phyloP scores from a whole-genome alignment of 1,140 invertebrate genomes.

The Drosophila nigrodunni region DNA sequence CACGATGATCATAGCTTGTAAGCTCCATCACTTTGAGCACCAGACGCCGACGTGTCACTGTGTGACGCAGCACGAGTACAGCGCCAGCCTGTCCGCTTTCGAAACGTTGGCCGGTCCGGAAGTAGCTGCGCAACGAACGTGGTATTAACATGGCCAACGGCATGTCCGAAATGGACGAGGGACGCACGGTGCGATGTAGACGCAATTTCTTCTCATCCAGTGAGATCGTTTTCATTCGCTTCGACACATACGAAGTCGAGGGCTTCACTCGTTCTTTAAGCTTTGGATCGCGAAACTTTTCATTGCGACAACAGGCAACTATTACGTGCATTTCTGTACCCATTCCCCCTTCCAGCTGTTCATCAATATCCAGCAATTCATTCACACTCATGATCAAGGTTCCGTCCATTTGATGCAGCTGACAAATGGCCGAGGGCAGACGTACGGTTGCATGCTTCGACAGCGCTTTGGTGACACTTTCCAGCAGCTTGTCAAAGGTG shows the following conservation, averaged over 20 bases:
- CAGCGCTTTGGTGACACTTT: background rate
- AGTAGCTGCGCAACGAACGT: background rate
- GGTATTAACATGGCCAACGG: constrained; percentile 2
- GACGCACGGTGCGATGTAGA: background rate
- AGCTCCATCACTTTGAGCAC: background rate
- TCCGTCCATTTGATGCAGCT: background rate
- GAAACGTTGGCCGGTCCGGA: background rate
- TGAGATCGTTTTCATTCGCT: background rate
- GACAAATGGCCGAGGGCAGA: background rate
- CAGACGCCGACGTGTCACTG: background rate
- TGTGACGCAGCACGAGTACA: background rate
- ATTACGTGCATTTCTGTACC: background rate
- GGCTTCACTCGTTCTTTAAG: background rate
- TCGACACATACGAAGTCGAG: background rate
- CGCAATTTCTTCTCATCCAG: background rate
- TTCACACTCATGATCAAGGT: background rate
- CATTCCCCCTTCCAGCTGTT: background rate
- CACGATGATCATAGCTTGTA: background rate
- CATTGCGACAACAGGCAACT: background rate
- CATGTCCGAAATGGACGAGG: background rate
- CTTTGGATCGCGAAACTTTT: background rate
- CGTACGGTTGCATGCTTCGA: background rate
- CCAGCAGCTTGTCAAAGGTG: background rate
- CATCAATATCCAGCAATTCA: background rate
- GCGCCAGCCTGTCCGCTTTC: background rate